A percentile compares a stretch with the other conserved stretches of the same genome.
phyloP scores from a whole-genome alignment of 2,113 vertebrate genomes.

The Hoplias malabaricus region DNA sequence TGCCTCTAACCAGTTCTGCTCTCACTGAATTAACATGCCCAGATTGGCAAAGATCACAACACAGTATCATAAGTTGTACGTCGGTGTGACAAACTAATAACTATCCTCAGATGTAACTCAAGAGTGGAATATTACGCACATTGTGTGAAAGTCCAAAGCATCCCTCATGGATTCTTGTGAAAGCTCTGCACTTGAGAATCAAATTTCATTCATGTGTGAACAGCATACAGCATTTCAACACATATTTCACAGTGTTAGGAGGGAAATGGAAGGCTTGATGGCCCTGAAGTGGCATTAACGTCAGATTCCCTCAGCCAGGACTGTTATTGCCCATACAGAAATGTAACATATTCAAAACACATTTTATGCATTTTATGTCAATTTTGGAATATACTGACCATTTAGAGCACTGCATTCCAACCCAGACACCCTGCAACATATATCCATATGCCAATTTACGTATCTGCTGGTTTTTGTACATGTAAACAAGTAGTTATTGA shows the following conservation, averaged over 20 bases:
- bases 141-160: background rate
- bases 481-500: too few relatives aligned
- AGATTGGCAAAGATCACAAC: background rate
- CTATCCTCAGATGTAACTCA: background rate
- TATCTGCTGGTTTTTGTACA: too few relatives aligned
- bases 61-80: background rate
- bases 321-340: background rate
- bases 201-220: background rate
- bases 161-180: background rate
- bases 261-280: background rate
- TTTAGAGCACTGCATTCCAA: too few relatives aligned
- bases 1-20: background rate
- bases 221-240: background rate
- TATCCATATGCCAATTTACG: too few relatives aligned
- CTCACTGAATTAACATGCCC: background rate
- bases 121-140: background rate
- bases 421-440: too few relatives aligned
- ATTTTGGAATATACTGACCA: too few relatives aligned
- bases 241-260: too few relatives aligned
- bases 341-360: background rate
- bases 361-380: background rate
- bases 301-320: background rate
- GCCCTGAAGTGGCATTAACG: background rate
- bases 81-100: background rate
- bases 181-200: background rate